phyloP scores from a whole-genome alignment of 2,797 vertebrate species.

The Eurystomus glaucurus region DNA sequence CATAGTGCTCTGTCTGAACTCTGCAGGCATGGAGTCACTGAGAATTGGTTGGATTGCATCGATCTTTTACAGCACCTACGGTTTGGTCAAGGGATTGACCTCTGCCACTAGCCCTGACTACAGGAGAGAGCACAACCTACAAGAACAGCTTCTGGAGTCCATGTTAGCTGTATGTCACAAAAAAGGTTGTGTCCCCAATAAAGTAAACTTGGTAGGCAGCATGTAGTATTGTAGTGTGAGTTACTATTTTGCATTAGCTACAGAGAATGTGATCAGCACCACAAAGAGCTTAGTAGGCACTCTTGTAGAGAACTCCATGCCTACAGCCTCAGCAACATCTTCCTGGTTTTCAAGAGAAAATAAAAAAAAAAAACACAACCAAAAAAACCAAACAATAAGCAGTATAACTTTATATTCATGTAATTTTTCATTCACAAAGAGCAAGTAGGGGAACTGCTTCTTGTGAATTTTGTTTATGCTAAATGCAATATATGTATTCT shows the following conservation, averaged over 20 bases:
- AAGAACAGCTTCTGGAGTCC: not conserved
- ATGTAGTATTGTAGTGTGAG: not conserved
- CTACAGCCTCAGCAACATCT: not conserved
- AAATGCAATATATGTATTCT: not conserved
- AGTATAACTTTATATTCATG: not conserved
- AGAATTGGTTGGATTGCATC: not conserved
- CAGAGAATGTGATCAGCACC: not conserved
- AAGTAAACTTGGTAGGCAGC: not conserved
- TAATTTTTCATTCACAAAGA: not conserved
- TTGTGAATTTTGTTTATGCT: not conserved
- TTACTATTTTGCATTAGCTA: not conserved
- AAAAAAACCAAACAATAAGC: not conserved
- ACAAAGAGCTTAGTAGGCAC: not conserved
- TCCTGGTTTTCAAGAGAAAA: not conserved
- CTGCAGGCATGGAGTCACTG: not conserved
- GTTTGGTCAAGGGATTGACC: not conserved
- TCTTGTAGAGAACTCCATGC: not conserved
- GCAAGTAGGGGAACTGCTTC: not conserved
- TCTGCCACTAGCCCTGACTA: not conserved
- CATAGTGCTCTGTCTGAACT: not conserved
- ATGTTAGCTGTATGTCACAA: no score
- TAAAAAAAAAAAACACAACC: no score
- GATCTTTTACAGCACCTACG: not conserved
- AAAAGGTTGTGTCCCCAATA: not conserved
- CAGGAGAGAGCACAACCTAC: not conserved